A percentile compares a stretch with the other conserved stretches of the same genome.
Evolutionary conservation across 2,888 invertebrate species (phyloP).

Genomic region (Parasteatoda lunata): DNA sequence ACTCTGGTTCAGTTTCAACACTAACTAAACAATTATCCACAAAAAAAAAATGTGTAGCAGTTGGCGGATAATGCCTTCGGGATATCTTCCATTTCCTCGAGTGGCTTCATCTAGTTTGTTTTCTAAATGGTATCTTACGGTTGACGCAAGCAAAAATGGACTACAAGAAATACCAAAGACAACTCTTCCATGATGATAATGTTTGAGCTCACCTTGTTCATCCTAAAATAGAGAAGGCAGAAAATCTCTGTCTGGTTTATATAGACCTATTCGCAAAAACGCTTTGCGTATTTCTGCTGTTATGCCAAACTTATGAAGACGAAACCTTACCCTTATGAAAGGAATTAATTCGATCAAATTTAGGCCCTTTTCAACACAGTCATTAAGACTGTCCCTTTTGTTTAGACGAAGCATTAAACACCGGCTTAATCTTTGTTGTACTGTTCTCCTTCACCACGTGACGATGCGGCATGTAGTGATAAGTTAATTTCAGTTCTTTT

Average conservation of each 20-base stretch:
- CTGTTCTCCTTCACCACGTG: neutral
- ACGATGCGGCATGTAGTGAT: neutral
- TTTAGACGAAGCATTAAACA: neutral
- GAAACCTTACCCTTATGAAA: neutral
- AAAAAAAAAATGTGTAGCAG: neutral
- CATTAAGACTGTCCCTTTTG: neutral
- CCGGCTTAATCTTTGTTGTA: neutral
- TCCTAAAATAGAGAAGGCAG: neutral
- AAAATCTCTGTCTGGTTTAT: neutral
- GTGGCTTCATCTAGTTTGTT: neutral
- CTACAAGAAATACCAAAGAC: neutral
- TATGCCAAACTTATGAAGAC: neutral
- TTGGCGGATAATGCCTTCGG: neutral
- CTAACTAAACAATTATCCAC: neutral
- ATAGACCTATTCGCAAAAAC: neutral
- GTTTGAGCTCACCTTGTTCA: neutral
- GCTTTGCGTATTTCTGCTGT: neutral
- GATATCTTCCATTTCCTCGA: neutral
- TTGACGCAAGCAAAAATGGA: neutral
- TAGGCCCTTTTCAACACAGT: neutral
- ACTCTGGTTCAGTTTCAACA: neutral
- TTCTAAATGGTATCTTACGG: neutral
- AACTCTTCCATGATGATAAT: neutral
- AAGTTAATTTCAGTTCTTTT: neutral
- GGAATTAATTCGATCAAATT: conserved; percentile 6